These are phyloP conservation scores for Syngnathus typhle DNA, from an alignment of 2,113 vertebrate genomes.

Conservation along the genomic window DNA sequence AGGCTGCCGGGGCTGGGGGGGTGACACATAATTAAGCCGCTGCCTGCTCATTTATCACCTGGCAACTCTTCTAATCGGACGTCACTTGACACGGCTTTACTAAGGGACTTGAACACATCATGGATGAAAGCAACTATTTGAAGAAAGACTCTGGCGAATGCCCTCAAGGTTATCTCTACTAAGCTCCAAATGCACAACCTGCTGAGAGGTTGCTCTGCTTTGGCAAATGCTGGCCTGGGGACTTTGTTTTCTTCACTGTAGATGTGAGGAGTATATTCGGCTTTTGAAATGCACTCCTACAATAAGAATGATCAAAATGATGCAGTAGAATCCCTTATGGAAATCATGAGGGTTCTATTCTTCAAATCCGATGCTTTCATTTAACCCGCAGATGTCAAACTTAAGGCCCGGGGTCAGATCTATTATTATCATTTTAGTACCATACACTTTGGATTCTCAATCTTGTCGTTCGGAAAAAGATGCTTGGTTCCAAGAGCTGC, in stretches of 20 bases:
- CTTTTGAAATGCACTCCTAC: too few relatives aligned
- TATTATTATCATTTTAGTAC: too few relatives aligned
- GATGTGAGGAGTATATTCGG: background rate
- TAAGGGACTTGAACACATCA: conserved; percentile 20
- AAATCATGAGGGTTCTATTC: too few relatives aligned
- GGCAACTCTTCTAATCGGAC: conserved; percentile 37
- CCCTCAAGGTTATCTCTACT: background rate
- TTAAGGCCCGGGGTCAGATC: too few relatives aligned
- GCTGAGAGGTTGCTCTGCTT: background rate
- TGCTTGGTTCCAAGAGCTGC: background rate
- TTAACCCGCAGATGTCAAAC: too few relatives aligned
- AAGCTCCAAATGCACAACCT: background rate
- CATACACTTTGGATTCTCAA: too few relatives aligned
- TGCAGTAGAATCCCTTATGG: too few relatives aligned
- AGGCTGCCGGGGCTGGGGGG: conserved; percentile 14
- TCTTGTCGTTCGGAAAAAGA: too few relatives aligned
- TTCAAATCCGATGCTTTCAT: too few relatives aligned
- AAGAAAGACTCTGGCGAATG: background rate
- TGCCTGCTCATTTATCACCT: conserved; percentile 39
- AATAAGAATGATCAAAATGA: too few relatives aligned
- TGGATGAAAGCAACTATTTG: conserved; percentile 9
- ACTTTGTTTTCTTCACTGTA: too few relatives aligned
- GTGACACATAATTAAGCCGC: conserved; percentile 56
- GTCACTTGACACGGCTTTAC: conserved; percentile 34
- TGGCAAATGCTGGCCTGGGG: background rate